These are phyloP conservation scores for Zaprionus lachaisei DNA, from an alignment of 1,140 invertebrate genomes.

Conservation along the genomic window DNA sequence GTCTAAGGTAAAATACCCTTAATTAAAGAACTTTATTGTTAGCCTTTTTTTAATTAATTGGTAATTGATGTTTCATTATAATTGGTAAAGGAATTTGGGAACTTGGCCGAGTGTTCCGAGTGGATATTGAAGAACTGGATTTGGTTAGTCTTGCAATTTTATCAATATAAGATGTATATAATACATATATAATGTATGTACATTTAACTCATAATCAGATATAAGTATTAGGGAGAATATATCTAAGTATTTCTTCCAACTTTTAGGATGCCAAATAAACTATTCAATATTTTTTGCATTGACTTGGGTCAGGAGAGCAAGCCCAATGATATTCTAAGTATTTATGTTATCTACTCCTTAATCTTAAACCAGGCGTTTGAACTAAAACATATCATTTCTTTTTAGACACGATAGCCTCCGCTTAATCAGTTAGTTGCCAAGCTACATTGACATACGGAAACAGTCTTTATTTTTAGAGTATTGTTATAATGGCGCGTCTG, in stretches of 20 bases:
- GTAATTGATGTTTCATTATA: too few relatives aligned
- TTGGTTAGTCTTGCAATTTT: too few relatives aligned
- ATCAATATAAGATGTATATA: too few relatives aligned
- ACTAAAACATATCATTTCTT: not conserved
- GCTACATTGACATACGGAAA: slow-evolving; percentile 22
- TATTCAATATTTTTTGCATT: slow-evolving; percentile 6
- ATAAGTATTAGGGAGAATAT: not conserved
- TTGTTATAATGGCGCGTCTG: slow-evolving; percentile 25
- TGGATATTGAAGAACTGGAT: too few relatives aligned
- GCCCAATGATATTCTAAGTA: not conserved
- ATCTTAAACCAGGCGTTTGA: not conserved
- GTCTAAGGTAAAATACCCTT: not conserved
- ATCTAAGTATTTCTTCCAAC: not conserved
- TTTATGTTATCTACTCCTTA: not conserved
- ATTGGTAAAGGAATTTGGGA: too few relatives aligned
- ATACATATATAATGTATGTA: not conserved
- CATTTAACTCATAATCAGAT: not conserved
- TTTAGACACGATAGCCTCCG: not conserved
- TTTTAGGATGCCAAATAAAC: not conserved
- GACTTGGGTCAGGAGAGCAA: slow-evolving; percentile 4
- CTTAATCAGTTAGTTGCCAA: slow-evolving; percentile 17
- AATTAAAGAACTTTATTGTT: not conserved
- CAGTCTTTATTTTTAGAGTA: slow-evolving; percentile 30
- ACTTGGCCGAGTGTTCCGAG: too few relatives aligned
- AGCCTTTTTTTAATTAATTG: too few relatives aligned